Base-by-base conservation (phyloP, 1,140 invertebrate species). In the Panagrolaimus sp. region DNA sequence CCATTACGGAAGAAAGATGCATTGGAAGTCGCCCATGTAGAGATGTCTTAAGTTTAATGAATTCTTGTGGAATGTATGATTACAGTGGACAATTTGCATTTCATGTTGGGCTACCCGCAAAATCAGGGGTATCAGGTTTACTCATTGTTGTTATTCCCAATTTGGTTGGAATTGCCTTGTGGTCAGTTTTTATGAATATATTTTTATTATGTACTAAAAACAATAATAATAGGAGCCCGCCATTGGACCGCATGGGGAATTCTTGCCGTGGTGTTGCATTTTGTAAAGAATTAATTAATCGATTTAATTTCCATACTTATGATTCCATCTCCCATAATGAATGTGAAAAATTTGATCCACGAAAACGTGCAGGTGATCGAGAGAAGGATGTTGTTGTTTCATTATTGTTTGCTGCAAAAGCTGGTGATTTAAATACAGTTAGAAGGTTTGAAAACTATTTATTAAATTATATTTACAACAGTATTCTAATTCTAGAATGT, bases 241-340 rank as follows among this genome's bases (percentile, higher is more conserved):
- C 25, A 47, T 69, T 73, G 16, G 72, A 73, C 42, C 11, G n/a
- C 3, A 16, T 48, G 13, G 72, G 72, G 9, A 73, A 73, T 46
- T 47, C 51, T 16, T 62, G 67, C 5, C 69, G 72, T 20, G 72
- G 72, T 2, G 72, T 73, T 4, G 64, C 76, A 20, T 72, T 72
- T 20, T 92, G 91, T 83, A 88, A 91, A 88, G 91, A 94, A 79
- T 84, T 96, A 53, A 90, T 96, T 4, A 86, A 87, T 48, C 88
- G 89, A 66, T 96, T 94, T 82, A 95, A 94, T 80, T 96, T 96
- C 83, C 93, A 96, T 85, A 90, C 93, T 78, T 96, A 93, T 78
- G 94, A 97, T 77, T 96, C 94, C 83, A 86, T 96, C 61, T 89
- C 89, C 74, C 92, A 96, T 81, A 91, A 91, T 8, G 89, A 90